Evolutionary conservation across 2,888 invertebrate genomes (phyloP).

Genomic region (Volucella zonaria): DNA sequence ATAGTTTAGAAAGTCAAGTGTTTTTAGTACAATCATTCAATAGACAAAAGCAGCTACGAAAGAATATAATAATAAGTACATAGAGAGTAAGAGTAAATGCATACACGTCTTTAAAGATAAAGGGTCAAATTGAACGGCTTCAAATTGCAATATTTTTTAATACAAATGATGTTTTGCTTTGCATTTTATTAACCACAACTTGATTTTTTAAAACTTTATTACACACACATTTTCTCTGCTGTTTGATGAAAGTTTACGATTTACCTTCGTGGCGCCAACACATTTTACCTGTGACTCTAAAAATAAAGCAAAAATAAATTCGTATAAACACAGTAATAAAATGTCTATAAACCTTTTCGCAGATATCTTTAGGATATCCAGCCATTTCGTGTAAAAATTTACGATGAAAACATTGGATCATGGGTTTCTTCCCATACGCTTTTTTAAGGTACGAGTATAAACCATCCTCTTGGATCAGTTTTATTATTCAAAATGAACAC

Average conservation of each 20-base stretch:
- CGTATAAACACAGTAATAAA: constrained; percentile 69
- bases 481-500: constrained; percentile 54
- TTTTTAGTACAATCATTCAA: too few relatives aligned
- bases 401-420: constrained; percentile 50
- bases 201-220: background rate
- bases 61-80: too few relatives aligned
- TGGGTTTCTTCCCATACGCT: constrained; percentile 54
- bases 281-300: constrained; percentile 54
- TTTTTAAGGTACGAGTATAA: constrained; percentile 52
- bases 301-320: constrained; percentile 47
- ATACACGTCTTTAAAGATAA: too few relatives aligned
- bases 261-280: constrained; percentile 69
- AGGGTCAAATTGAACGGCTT: too few relatives aligned
- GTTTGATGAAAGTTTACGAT: constrained; percentile 53
- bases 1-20: too few relatives aligned
- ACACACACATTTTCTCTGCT: too few relatives aligned
- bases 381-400: constrained; percentile 54
- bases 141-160: too few relatives aligned
- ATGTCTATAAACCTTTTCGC: constrained; percentile 68
- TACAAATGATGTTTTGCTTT: too few relatives aligned
- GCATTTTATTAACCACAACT: too few relatives aligned
- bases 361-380: constrained; percentile 62
- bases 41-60: too few relatives aligned
- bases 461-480: constrained; percentile 69
- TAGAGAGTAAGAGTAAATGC: too few relatives aligned